Base-by-base conservation (phyloP, 2,888 invertebrate genomes). In the Xanthostigma xanthostigma region DNA sequence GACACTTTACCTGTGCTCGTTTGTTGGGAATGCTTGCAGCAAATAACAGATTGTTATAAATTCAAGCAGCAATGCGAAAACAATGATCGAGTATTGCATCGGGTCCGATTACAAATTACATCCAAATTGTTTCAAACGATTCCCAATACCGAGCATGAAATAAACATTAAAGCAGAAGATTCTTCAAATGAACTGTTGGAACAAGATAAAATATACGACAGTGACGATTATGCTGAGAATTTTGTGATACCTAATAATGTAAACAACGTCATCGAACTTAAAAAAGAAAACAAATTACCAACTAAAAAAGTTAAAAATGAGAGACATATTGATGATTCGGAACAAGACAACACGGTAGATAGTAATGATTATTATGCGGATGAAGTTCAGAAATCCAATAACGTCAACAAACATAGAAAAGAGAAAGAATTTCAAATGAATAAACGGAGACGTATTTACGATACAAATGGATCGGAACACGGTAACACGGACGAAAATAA, bases 61-160 rank as follows among this genome's bases (percentile, higher is more conserved):
- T 46, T 46, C 34, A 39, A 34, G 34, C 33, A 39, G 40, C 12
- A 39, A 36, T 38, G 46, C 13, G 46, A 46, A 40, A 46, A 46
- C 11, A 12, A n/a, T 17, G 36, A 38, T 27, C 12, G 36, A 12
- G 17, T 46, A 39, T 46, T 46, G 13, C 27, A 8, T 27, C n/a
- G 27, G n/a, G 3, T 13, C 34, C 13, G 14, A 44, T 44, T 12
- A 44, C 13, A 36, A 44, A 9, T n/a, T 2, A 10, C 14, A 35
- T 9, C 3, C 3, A 14, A 27, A 27, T 12, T n/a, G 9, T 11
- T 36, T 27, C 33, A 39, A 11, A 2, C n/a, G 39, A 46, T n/a
- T 2, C 37, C 37, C 36, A 36, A 8, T 12, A 34, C 5, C 27
- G 27, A 27, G 6, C 27, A 27, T 6, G 27, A 27, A 27, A 27